These are phyloP conservation scores for Sitodiplosis mosellana DNA, from an alignment of 1,140 invertebrate genomes.

Conservation along the genomic window DNA sequence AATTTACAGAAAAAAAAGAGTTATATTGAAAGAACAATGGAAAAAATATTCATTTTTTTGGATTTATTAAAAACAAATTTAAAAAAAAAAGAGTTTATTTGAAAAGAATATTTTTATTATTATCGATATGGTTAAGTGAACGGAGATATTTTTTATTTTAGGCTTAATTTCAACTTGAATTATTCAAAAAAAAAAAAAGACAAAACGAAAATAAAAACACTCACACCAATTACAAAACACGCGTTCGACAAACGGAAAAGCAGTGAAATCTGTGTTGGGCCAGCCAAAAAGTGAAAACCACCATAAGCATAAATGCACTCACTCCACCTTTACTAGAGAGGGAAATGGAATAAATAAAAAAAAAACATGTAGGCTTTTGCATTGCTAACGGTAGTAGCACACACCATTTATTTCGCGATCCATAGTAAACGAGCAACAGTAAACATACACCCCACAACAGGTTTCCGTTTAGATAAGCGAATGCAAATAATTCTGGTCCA, in stretches of 20 bases:
- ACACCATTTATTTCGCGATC: no score
- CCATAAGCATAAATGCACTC: background rate
- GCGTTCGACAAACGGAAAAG: slow-evolving; percentile 3
- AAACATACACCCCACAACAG: no score
- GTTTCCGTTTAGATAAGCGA: no score
- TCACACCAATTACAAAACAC: no score
- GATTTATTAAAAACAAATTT: background rate
- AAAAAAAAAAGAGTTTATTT: background rate
- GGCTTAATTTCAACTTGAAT: background rate
- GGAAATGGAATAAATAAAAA: background rate
- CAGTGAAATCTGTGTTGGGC: no score
- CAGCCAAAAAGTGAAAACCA: background rate
- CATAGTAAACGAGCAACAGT: no score
- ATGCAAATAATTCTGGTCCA: no score
- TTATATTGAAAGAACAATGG: slow-evolving; percentile 6
- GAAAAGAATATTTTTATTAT: slow-evolving; percentile 1
- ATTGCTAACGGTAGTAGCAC: no score
- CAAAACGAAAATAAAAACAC: background rate
- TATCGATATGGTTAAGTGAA: slow-evolving; percentile 1
- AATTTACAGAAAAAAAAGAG: slow-evolving; percentile 4
- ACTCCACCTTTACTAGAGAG: background rate
- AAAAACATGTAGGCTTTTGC: no score
- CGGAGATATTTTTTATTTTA: background rate
- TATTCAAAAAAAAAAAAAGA: no score
- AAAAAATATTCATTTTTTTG: slow-evolving; percentile 15